These are phyloP conservation scores for Aphelenchoides bicaudatus DNA, from an alignment of 2,888 invertebrate genomes.

Conservation along the genomic window DNA sequence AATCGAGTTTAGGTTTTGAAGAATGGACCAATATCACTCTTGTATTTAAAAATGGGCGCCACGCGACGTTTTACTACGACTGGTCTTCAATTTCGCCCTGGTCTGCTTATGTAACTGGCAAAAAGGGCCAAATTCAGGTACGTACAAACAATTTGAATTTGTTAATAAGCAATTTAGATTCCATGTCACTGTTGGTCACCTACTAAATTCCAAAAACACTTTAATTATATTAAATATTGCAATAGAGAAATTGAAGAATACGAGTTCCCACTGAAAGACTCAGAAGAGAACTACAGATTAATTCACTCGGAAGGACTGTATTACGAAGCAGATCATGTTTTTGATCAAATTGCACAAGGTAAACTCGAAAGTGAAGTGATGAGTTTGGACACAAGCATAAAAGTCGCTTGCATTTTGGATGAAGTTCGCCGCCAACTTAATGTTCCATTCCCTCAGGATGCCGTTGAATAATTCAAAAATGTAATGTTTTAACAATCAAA, in stretches of 20 bases:
- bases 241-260: neutral
- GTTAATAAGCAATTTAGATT: conserved; percentile 20
- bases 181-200: conserved; percentile 27
- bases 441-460: conserved; percentile 16
- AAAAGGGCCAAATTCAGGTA: conserved; percentile 35
- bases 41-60: conserved; percentile 22
- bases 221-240: neutral
- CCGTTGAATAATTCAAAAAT: neutral
- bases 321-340: conserved; percentile 31
- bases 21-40: conserved; percentile 30
- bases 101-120: conserved; percentile 11
- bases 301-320: conserved; percentile 17
- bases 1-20: conserved; percentile 19
- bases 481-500: neutral
- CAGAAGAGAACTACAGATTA: conserved; percentile 15
- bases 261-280: neutral
- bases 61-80: conserved; percentile 29
- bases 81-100: conserved; percentile 7
- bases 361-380: conserved; percentile 22
- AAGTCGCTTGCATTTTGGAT: conserved; percentile 18
- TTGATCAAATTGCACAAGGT: conserved; percentile 12
- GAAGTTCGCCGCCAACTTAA: conserved; percentile 18
- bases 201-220: neutral
- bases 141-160: neutral
- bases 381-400: conserved; percentile 16